Evolutionary conservation across 1,140 invertebrate genomes (phyloP).

Genomic region (Hycleus cichorii): DNA sequence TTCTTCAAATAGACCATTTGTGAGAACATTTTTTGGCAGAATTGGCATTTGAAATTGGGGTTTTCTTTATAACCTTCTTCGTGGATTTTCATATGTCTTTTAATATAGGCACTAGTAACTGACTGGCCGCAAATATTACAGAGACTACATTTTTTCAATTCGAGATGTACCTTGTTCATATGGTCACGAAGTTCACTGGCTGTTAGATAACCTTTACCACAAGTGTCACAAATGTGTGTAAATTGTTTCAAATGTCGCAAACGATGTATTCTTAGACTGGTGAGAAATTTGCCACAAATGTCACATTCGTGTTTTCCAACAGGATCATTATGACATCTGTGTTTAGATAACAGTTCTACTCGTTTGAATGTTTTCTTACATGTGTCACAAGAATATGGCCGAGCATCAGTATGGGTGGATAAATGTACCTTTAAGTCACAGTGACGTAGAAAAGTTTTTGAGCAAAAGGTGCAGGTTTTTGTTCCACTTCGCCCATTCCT

Average conservation of each 20-base stretch:
- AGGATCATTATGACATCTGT: constrained; percentile 41
- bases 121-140: constrained; percentile 31
- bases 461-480: too few species aligned
- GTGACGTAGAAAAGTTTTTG: too few species aligned
- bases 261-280: too few species aligned
- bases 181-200: too few species aligned
- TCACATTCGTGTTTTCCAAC: constrained; percentile 33
- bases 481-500: too few species aligned
- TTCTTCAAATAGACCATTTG: constrained; percentile 5
- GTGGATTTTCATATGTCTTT: constrained; percentile 28
- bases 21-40: constrained; percentile 32
- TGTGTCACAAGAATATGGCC: too few species aligned
- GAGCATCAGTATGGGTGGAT: too few species aligned
- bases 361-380: too few species aligned
- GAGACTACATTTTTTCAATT: constrained; percentile 17
- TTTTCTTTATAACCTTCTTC: constrained; percentile 25
- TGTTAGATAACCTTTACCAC: constrained; percentile 28
- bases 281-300: constrained; percentile 38
- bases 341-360: constrained; percentile 33
- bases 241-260: too few species aligned
- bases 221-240: constrained; percentile 24
- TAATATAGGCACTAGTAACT: constrained; percentile 22
- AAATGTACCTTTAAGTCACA: too few species aligned
- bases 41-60: constrained; percentile 42
- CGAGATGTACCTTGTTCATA: background rate